Conservation (phyloP, 2,888 invertebrate species). For the Cephus pulcher region DNA sequence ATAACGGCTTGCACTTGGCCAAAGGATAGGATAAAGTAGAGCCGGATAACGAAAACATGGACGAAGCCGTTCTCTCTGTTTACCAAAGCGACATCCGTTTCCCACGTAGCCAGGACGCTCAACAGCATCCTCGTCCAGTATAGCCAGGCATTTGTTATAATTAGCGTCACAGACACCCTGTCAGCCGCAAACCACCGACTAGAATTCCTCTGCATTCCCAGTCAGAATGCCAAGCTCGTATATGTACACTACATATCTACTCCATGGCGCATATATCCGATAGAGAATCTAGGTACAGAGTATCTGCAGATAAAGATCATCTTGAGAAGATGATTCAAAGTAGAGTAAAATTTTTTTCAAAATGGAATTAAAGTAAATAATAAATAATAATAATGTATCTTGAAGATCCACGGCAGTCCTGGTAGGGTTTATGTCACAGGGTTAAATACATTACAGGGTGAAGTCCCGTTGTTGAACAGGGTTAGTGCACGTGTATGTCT, state of each 20-base stretch:
- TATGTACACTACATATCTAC: neutral
- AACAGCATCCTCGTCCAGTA: neutral
- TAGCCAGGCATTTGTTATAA: constrained; percentile 45
- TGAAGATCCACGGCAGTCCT: neutral
- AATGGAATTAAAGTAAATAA: neutral
- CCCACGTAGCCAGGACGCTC: neutral
- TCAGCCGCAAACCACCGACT: neutral
- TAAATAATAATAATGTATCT: neutral
- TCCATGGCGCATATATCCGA: neutral
- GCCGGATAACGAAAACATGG: neutral
- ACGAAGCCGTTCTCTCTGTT: neutral
- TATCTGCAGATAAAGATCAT: neutral
- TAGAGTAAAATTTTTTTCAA: neutral
- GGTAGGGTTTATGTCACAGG: neutral
- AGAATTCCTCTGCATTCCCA: neutral
- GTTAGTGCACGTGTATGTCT: neutral
- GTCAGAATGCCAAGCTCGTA: neutral
- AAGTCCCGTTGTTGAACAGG: neutral
- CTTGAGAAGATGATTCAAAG: neutral
- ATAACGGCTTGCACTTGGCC: neutral
- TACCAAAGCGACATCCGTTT: neutral
- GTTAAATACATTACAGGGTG: neutral
- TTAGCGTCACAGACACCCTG: constrained; percentile 42
- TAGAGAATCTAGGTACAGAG: neutral
- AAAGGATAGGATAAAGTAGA: neutral